These are phyloP conservation scores for Tiliacea aurago DNA, from an alignment of 2,888 invertebrate genomes.

Conservation along the genomic window DNA sequence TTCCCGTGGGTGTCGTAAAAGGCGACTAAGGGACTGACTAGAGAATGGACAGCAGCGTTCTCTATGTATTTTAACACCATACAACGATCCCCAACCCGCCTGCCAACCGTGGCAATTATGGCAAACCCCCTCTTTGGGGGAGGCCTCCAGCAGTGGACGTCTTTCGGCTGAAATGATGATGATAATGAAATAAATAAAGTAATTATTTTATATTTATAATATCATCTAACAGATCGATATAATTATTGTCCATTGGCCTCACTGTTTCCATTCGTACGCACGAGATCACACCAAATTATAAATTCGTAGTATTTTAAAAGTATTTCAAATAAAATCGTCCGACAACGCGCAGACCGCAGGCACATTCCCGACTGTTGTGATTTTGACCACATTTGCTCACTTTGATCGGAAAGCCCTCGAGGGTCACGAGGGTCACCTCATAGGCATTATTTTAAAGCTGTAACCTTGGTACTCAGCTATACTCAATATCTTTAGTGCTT, in stretches of 20 bases:
- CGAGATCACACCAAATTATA: constrained; percentile 32
- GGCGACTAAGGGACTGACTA: too few relatives aligned
- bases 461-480: not conserved
- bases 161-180: too few relatives aligned
- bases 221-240: not conserved
- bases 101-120: too few relatives aligned
- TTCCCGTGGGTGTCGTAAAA: too few relatives aligned
- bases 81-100: too few relatives aligned
- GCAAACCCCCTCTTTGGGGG: too few relatives aligned
- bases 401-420: constrained; percentile 11
- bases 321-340: constrained; percentile 20
- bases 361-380: constrained; percentile 31
- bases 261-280: not conserved
- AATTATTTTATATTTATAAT: not conserved
- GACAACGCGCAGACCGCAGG: constrained; percentile 22
- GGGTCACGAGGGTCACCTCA: not conserved
- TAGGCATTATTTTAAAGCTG: not conserved
- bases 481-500: too few relatives aligned
- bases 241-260: not conserved
- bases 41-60: too few relatives aligned
- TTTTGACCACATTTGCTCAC: constrained; percentile 19
- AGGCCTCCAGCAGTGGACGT: too few relatives aligned
- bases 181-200: not conserved
- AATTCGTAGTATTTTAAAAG: constrained; percentile 16
- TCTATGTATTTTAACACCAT: too few relatives aligned